Base-by-base conservation (phyloP, 2,888 invertebrate species). In the Tethea ocularis region DNA sequence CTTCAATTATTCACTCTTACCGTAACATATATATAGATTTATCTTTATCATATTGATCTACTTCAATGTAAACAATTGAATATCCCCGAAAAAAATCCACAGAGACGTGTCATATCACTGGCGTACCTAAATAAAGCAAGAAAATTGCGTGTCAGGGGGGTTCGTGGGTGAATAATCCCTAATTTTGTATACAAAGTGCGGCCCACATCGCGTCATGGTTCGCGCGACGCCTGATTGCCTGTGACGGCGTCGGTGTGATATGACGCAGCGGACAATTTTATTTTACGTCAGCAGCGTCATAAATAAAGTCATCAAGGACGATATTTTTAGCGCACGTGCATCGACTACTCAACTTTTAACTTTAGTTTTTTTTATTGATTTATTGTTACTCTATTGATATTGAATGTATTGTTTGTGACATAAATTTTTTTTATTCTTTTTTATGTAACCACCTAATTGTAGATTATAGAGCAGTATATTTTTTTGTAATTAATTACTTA, bases 161-260 rank as follows among this genome's bases (percentile, higher is more conserved):
- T 57, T 60, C 64, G 64, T 72, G 79, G 76, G 76, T 83, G 87
- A 88, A 88, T 88, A 82, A 84, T 87, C 83, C 83, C 84, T 88
- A 89, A 89, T 89, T 88, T 87, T 88, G 89, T 87, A 90, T 89
- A 89, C 88, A 85, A 76, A 81, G 68, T 74, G 77, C 72, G 63
- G 80, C 86, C 86, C 84, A 83, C 80, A 86, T 80, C 77, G 62
- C 82, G 85, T 82, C 83, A 84, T 83, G 85, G 77, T 75, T 57
- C 13, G 33, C 33, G 57, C 65, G 63, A 57, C 73, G 75, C 65
- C 61, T 75, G 78, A 86, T 86, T 76, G 79, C 72, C 70, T 75
- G 72, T 83, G 80, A 82, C 82, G 80, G 64, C 67, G 68, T 66
- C 75, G 46, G 8, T n/a, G 46, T 46, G 46, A 46, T 46, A 10